Conservation (phyloP, 2,797 vertebrate genomes). For the Aotus griseimembra region DNA sequence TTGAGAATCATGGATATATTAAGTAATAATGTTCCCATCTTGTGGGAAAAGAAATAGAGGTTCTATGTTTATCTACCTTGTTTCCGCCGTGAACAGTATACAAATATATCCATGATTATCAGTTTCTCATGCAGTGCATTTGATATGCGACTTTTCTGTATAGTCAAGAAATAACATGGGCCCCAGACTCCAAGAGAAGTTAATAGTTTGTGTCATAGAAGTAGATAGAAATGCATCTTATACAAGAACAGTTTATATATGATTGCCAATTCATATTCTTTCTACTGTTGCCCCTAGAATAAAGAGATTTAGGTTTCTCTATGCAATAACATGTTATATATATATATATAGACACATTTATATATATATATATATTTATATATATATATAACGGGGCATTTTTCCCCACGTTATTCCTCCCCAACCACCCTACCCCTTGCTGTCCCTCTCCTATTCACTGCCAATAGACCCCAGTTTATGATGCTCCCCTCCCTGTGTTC, state of each 20-base stretch:
- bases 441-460: no score
- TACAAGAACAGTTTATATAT: neutral
- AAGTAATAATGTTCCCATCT: neutral
- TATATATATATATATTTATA: no score
- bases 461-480: no score
- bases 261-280: neutral
- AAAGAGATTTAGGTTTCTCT: neutral
- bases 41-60: neutral
- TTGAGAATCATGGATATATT: neutral
- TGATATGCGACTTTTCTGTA: neutral
- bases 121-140: neutral
- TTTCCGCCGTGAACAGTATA: neutral
- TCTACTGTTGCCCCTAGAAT: neutral
- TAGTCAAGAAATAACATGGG: neutral
- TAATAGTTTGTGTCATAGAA: neutral
- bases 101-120: neutral
- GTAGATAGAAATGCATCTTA: neutral
- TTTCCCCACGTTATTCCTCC: no score
- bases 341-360: no score
- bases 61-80: neutral
- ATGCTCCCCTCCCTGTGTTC: no score
- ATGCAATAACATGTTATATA: neutral
- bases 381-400: no score
- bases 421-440: no score
- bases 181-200: neutral